phyloP scores from a whole-genome alignment of 2,888 invertebrate genomes.

The Metallyticus violacea region DNA sequence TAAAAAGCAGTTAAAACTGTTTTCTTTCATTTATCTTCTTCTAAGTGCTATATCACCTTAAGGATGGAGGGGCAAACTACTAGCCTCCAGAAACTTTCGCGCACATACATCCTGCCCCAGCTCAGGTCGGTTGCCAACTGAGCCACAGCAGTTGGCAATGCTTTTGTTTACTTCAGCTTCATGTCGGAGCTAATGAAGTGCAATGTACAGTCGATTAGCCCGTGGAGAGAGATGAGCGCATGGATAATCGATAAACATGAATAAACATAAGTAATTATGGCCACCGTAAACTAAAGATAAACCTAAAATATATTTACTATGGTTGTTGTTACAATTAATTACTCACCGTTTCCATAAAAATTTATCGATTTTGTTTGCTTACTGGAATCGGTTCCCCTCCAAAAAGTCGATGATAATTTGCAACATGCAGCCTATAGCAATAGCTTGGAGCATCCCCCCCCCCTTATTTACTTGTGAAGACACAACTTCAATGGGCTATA shows the following conservation, averaged over 20 bases:
- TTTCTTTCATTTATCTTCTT: no score
- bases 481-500: no score
- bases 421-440: no score
- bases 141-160: not conserved
- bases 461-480: no score
- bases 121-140: not conserved
- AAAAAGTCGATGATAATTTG: no score
- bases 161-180: not conserved
- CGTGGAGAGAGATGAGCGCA: not conserved
- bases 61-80: no score
- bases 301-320: not conserved
- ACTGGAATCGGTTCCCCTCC: not conserved
- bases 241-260: not conserved
- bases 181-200: not conserved
- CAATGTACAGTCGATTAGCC: not conserved
- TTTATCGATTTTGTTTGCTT: not conserved
- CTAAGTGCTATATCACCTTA: no score
- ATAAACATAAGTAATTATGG: not conserved
- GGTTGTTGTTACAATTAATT: not conserved
- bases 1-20: no score
- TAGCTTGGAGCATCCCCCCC: no score
- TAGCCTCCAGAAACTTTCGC: no score
- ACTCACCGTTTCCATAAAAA: not conserved
- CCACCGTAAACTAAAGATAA: not conserved
- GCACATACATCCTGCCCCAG: no score